Evolutionary conservation across 2,797 vertebrate species (phyloP), one percentile per base, ranked within the genome.

Genomic region (Myripristis jacobus): DNA sequence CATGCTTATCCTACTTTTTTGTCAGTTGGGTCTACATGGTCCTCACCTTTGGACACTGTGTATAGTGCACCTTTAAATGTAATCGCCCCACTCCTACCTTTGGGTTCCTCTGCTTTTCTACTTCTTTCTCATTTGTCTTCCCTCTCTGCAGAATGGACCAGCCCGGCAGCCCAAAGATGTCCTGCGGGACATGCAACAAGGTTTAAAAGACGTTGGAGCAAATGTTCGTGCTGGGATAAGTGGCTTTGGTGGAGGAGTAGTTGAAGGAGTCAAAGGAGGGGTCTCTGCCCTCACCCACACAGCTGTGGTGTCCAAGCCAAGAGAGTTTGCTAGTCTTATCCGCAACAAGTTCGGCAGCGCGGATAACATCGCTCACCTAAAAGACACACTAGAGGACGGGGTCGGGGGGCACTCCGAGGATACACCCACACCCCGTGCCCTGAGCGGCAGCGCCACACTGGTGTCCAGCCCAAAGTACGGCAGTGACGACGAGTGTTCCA

Each of bases 331-430:
- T 87, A 98, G 97, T 83, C 95, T 98, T 9, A 98, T 99, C 85
- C 96, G 97, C 64, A 99, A 99, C 91, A 99, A 98, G 83, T 99
- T 99, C 0, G 98, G 98, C 81, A 99, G 97, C 0, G 98, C 97
- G 0, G 97, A 99, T 88, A 99, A 99, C 91, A 99, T 99, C 1
- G 93, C 98, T 10, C 97, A 98, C 89, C 86, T 99, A 36, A 99
- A 99, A 90, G 97, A 98, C 92, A 89, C 95, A 0, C 86, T 98
- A 55, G 97, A 97, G 1, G 93, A 94, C 36, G 91, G 92, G 6
- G 97, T 97, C 0, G 92, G 92, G 29, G 90, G 90, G 2, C 94
- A 96, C 0, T 89, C 95, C 0, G 96, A 96, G 36, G 95, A 97
- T 0, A 91, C 96, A 66, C 97, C 94, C 38, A 94, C 95, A 0